Evolutionary conservation across 2,888 invertebrate species (phyloP), one percentile per base, ranked within the genome.

Genomic region (Eupithecia inturbata): DNA sequence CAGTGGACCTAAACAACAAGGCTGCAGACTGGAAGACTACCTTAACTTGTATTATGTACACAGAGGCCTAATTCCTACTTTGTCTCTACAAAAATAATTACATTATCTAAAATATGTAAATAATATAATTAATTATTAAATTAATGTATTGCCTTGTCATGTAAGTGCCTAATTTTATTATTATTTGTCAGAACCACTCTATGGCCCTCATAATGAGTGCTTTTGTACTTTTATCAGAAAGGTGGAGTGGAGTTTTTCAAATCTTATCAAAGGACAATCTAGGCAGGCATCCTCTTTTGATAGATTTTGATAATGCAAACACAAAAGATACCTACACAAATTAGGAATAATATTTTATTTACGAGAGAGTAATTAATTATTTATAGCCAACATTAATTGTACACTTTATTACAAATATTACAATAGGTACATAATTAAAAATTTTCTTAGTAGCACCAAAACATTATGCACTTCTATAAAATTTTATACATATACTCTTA

Each of bases 401-500:
- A 39, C 33, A 64, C 31, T 63, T n/a, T 22, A 19, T 19, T 63
- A 31, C 28, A 31, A 26, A 60, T 26, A 26, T 14, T 26, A 31
- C 28, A 31, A 26, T 62, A n/a, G n/a, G n/a, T n/a, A n/a, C n/a
- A n/a, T n/a, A 62, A n/a, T 33, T 22, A 31, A n/a, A 36, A 33
- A 64, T 64, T 64, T 33, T 74, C 60, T 71, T 69, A 66, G 22
- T 75, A 75, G 74, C 74, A 74, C 74, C 71, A 63, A 67, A 64
- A 33, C 36, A 72, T 53, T 53, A 53, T 36, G 68, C 49, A 64
- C 19, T 69, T 71, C 31, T 67, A 63, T 19, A 64, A n/a, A n/a
- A n/a, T 10, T 22, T 26, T 57, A 4, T 16, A 10, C 36, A 7
- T n/a, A 0, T 49, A 49, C n/a, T 53, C 53, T 12, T 53, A 53